Percentiles rank a stretch among this genome's conserved stretches.
phyloP scores from a whole-genome alignment of 2,797 vertebrate genomes.

The Enteromius treurensis region DNA sequence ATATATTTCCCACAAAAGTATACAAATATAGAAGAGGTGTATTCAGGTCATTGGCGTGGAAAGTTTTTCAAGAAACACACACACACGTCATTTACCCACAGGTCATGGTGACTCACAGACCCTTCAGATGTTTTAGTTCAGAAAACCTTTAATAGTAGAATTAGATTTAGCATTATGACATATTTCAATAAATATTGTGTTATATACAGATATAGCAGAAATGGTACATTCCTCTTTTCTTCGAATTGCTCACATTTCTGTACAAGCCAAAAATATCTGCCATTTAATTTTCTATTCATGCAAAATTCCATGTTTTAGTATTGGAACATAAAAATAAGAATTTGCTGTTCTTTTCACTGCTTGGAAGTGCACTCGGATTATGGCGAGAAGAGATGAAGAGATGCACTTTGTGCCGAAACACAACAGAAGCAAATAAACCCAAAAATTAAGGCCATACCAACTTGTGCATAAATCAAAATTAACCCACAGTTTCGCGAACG shows the following conservation, averaged over 20 bases:
- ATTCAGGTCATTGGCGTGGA: background rate
- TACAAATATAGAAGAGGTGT: background rate
- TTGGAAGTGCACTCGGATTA: slow-evolving; percentile 73
- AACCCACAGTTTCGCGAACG: slow-evolving; percentile 70
- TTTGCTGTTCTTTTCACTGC: slow-evolving; percentile 73
- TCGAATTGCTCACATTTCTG: slow-evolving; percentile 88
- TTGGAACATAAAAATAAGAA: slow-evolving; percentile 82
- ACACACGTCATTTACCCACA: background rate
- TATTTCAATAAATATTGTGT: slow-evolving; percentile 97
- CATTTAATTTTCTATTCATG: slow-evolving; percentile 89
- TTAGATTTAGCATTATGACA: slow-evolving; percentile 93
- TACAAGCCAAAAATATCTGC: slow-evolving; percentile 96
- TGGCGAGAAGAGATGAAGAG: slow-evolving; percentile 79
- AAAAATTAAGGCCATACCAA: slow-evolving; percentile 92
- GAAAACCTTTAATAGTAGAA: slow-evolving; percentile 92
- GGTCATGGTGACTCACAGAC: slow-evolving; percentile 66
- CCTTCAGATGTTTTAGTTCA: slow-evolving; percentile 82
- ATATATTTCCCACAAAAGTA: background rate
- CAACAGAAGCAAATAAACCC: slow-evolving; percentile 82
- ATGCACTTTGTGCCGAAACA: slow-evolving; percentile 85
- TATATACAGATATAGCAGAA: slow-evolving; percentile 97
- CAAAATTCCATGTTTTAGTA: slow-evolving; percentile 83
- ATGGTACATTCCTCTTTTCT: slow-evolving; percentile 94
- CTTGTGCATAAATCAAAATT: slow-evolving; percentile 76
- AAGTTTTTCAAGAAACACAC: background rate